Evolutionary conservation across 2,888 invertebrate species (phyloP).

Genomic region (Polietes domitor): DNA sequence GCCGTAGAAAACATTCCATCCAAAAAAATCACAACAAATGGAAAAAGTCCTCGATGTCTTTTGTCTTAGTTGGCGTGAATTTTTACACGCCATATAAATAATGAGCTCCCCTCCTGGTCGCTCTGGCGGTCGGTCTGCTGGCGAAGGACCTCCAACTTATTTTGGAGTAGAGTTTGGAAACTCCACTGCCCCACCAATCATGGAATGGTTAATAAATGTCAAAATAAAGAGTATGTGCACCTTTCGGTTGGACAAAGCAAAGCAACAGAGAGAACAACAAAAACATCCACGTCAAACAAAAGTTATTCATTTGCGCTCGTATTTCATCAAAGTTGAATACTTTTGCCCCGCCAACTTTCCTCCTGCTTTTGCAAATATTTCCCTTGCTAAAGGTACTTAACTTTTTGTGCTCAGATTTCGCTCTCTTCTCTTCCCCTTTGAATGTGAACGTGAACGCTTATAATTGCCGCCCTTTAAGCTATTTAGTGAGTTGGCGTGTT

Average conservation of each 20-base stretch:
- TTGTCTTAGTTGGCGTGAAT: constrained; percentile 64
- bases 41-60: constrained; percentile 54
- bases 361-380: constrained; percentile 40
- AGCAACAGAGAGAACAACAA: background rate
- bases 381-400: constrained; percentile 61
- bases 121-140: background rate
- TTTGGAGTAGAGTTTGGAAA: constrained; percentile 33
- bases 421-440: background rate
- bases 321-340: constrained; percentile 62
- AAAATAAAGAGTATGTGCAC: constrained; percentile 57
- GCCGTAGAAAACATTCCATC: background rate
- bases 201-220: constrained; percentile 71
- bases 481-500: constrained; percentile 52
- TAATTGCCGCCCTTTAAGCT: constrained; percentile 66
- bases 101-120: constrained; percentile 57
- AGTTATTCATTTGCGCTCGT: constrained; percentile 59
- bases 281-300: constrained; percentile 8
- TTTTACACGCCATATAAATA: constrained; percentile 68
- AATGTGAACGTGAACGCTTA: background rate
- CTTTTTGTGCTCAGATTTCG: background rate
- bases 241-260: constrained; percentile 50
- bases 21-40: constrained; percentile 42
- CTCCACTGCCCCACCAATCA: constrained; percentile 50
- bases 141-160: constrained; percentile 45
- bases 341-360: background rate